Conservation (phyloP, 2,113 vertebrate species). For the Chionodraco myersi region DNA sequence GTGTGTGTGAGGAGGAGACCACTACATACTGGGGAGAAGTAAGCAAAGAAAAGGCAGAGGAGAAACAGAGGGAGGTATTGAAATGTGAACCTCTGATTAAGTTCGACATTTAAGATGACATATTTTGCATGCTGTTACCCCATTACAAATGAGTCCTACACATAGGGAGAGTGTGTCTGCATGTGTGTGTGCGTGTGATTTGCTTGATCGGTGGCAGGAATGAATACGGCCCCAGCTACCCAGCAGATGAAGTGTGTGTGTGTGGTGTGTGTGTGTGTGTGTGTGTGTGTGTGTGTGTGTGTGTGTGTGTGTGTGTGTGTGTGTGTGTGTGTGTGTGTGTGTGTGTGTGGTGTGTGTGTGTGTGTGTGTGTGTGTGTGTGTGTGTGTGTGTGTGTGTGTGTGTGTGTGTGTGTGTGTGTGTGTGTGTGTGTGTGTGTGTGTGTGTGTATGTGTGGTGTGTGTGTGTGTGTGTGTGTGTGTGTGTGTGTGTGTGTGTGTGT, state of each 20-base stretch:
- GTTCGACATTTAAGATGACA: constrained; percentile 82
- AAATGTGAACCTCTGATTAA: constrained; percentile 75
- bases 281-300: no score
- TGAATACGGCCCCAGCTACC: no score
- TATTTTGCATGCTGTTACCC: constrained; percentile 76
- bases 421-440: background rate
- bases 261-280: no score
- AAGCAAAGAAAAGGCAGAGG: constrained; percentile 3
- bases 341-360: no score
- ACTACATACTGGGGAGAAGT: background rate
- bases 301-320: no score
- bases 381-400: no score
- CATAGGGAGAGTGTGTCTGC: constrained; percentile 18
- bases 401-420: constrained; percentile 14
- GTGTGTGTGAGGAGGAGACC: constrained; percentile 5
- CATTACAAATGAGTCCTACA: constrained; percentile 73
- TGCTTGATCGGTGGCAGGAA: no score
- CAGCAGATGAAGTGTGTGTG: no score
- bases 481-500: no score
- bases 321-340: no score
- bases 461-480: no score
- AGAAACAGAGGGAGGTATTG: constrained; percentile 52
- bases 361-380: no score
- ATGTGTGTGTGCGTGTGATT: background rate
- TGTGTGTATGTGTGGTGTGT: background rate